These are phyloP conservation scores for Lycocerus yunnanus DNA, from an alignment of 2,888 invertebrate species.

Conservation along the genomic window DNA sequence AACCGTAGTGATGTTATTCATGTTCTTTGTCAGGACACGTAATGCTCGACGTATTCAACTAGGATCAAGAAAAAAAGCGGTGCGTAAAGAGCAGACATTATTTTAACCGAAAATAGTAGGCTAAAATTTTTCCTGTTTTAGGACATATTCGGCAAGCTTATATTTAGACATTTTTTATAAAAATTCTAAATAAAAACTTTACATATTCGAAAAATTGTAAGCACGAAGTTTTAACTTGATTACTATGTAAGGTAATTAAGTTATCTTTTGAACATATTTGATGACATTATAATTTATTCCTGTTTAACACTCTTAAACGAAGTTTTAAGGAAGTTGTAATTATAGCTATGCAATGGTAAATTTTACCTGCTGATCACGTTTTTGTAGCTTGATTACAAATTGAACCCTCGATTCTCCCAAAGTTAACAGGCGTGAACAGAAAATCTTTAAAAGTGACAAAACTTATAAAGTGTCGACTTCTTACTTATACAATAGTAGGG, in stretches of 20 bases:
- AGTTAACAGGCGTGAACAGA: constrained; percentile 4
- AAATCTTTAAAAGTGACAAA: constrained; percentile 4
- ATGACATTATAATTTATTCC: neutral
- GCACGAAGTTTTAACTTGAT: neutral
- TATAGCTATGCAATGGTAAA: neutral
- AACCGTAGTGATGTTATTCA: constrained; percentile 24
- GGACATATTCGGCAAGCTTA: neutral
- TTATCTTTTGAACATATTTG: neutral
- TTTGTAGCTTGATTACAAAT: constrained; percentile 3
- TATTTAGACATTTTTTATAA: neutral
- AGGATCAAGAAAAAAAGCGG: constrained; percentile 20
- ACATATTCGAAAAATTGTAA: neutral
- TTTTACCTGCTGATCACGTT: constrained; percentile 2
- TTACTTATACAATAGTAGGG: neutral
- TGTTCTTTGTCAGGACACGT: constrained; percentile 22
- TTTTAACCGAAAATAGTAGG: constrained; percentile 15
- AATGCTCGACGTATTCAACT: constrained; percentile 21
- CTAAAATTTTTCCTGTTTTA: constrained; percentile 2
- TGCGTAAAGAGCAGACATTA: constrained; percentile 20
- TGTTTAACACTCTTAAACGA: neutral
- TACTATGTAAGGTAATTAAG: neutral
- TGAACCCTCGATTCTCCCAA: constrained; percentile 1
- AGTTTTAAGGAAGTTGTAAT: neutral
- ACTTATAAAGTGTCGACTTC: neutral
- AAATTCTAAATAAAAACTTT: neutral